A percentile compares a stretch with the other conserved stretches of the same genome.
phyloP scores from a whole-genome alignment of 2,888 invertebrate species.

The Microctonus aethiopoides region DNA sequence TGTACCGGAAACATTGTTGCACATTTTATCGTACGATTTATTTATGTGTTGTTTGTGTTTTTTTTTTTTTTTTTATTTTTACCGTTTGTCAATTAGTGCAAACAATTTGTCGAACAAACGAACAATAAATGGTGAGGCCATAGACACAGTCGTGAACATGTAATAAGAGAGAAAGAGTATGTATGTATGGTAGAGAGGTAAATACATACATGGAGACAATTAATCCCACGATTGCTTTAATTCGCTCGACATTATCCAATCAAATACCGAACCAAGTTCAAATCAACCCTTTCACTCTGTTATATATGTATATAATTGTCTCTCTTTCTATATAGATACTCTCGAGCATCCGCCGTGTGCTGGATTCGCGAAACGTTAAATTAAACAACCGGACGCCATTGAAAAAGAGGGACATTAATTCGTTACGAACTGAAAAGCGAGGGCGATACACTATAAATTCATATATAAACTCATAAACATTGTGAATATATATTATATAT shows the following conservation, averaged over 20 bases:
- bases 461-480: too few species aligned
- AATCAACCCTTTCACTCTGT: slow-evolving; percentile 27
- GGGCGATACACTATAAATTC: slow-evolving; percentile 5
- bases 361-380: slow-evolving; percentile 42
- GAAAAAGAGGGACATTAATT: slow-evolving; percentile 43
- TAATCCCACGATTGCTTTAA: slow-evolving; percentile 61
- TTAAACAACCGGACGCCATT: slow-evolving; percentile 46
- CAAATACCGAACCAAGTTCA: slow-evolving; percentile 48
- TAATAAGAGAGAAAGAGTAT: slow-evolving; percentile 26
- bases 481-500: slow-evolving; percentile 21
- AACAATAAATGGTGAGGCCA: slow-evolving; percentile 42
- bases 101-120: slow-evolving; percentile 54
- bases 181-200: neutral
- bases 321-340: neutral
- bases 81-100: slow-evolving; percentile 56
- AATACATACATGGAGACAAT: slow-evolving; percentile 47
- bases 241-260: slow-evolving; percentile 61
- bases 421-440: slow-evolving; percentile 31
- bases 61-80: slow-evolving; percentile 29
- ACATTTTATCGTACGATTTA: neutral
- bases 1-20: neutral
- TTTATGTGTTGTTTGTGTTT: neutral
- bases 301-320: neutral
- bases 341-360: slow-evolving; percentile 27
- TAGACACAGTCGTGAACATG: slow-evolving; percentile 22